phyloP scores from a whole-genome alignment of 2,113 vertebrate genomes.

The Hippocampus abdominalis region DNA sequence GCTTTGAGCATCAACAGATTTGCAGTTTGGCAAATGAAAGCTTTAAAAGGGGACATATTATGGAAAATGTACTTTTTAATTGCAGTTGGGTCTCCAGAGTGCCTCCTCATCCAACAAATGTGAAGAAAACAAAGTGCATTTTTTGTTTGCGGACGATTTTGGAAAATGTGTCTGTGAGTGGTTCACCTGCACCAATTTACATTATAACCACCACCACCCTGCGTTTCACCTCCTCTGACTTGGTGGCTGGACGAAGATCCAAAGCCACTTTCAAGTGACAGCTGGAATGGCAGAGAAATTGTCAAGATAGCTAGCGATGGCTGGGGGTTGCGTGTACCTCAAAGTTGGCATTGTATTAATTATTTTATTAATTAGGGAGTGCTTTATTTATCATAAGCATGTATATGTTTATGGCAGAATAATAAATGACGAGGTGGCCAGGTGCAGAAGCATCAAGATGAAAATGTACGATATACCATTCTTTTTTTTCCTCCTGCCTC shows the following conservation, averaged over 20 bases:
- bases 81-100: neutral
- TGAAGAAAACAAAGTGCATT: neutral
- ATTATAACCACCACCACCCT: too few species aligned
- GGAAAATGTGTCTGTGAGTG: neutral
- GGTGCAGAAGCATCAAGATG: slow-evolving; percentile 12
- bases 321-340: neutral
- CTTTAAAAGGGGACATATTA: neutral
- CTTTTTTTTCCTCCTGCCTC: slow-evolving; percentile 21
- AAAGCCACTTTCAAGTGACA: too few species aligned
- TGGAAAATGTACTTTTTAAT: slow-evolving; percentile 1
- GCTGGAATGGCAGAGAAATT: too few species aligned
- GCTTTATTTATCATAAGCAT: neutral
- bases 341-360: neutral
- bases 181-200: too few species aligned
- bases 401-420: slow-evolving; percentile 1
- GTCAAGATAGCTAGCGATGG: neutral
- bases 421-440: slow-evolving; percentile 6
- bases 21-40: neutral
- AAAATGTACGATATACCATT: slow-evolving; percentile 4
- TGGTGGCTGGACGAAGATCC: too few species aligned
- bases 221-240: too few species aligned
- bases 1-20: slow-evolving; percentile 9
- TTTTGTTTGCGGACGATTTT: neutral
- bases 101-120: neutral
- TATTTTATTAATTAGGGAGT: too few species aligned